A percentile compares a stretch with the other conserved stretches of the same genome.
phyloP scores from a whole-genome alignment of 2,113 vertebrate species.

The Dendropsophus ebraccatus region DNA sequence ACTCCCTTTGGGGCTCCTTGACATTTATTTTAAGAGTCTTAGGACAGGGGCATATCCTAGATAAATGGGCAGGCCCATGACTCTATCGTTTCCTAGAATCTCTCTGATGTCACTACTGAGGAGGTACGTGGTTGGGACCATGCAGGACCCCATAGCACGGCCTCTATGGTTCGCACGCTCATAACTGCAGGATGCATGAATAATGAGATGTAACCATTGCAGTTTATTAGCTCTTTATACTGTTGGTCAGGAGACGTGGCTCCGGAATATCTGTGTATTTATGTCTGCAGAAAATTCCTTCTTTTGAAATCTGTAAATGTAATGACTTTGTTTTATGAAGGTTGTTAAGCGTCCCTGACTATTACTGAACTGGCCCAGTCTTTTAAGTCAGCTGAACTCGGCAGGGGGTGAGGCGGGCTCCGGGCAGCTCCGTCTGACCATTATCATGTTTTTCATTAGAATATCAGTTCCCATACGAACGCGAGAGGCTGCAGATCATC shows the following conservation, averaged over 20 bases:
- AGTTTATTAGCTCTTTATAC: constrained; percentile 6
- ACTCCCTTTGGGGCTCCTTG: neutral
- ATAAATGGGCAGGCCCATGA: neutral
- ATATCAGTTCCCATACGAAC: constrained; percentile 66
- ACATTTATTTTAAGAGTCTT: neutral
- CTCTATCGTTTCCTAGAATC: neutral
- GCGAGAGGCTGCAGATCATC: constrained; percentile 51
- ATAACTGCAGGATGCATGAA: neutral
- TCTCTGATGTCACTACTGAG: no score
- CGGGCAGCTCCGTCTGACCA: constrained; percentile 68
- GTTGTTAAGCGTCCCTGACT: constrained; percentile 67
- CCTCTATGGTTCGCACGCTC: neutral
- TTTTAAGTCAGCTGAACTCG: constrained; percentile 67
- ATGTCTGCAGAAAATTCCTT: constrained; percentile 68
- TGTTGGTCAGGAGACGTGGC: neutral
- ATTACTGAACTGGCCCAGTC: constrained; percentile 66
- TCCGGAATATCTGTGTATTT: constrained; percentile 3
- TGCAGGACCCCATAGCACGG: neutral
- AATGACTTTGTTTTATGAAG: constrained; percentile 73
- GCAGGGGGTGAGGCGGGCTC: constrained; percentile 67
- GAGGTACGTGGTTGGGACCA: neutral
- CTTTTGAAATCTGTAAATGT: constrained; percentile 70
- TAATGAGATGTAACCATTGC: neutral
- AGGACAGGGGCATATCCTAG: neutral
- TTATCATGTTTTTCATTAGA: constrained; percentile 76